Conservation (phyloP, 1,140 invertebrate species). For the Reticulitermes speratus region DNA sequence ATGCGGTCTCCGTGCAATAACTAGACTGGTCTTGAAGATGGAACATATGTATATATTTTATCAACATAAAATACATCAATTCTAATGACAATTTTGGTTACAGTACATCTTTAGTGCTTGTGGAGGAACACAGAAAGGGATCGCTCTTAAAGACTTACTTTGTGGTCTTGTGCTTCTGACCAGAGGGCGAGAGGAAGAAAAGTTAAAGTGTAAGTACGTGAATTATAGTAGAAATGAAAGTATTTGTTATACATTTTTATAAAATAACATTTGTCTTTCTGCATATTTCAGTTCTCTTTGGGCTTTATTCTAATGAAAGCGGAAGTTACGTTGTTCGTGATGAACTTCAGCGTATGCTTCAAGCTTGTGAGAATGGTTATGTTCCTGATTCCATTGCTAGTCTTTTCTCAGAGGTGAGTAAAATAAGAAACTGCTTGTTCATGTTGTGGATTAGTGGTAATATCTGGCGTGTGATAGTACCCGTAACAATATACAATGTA, state of each 20-base stretch:
- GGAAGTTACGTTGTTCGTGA: constrained; percentile 71
- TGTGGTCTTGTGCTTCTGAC: constrained; percentile 82
- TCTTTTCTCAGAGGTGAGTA: constrained; percentile 54
- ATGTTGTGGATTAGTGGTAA: neutral
- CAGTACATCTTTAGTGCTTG: constrained; percentile 76
- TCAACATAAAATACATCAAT: neutral
- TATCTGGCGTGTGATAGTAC: no score
- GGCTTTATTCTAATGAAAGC: constrained; percentile 79
- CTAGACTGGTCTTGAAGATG: no score
- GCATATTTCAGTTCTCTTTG: constrained; percentile 72
- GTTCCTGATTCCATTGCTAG: constrained; percentile 50
- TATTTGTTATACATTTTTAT: neutral
- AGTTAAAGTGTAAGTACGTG: constrained; percentile 71
- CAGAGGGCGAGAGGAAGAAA: constrained; percentile 78
- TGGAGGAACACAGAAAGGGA: constrained; percentile 77
- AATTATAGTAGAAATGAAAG: neutral
- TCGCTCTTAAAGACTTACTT: constrained; percentile 77
- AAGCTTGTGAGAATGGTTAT: constrained; percentile 54
- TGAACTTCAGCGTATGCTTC: constrained; percentile 70
- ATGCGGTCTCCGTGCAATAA: no score
- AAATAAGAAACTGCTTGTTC: constrained; percentile 25
- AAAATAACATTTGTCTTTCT: constrained; percentile 29
- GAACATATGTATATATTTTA: neutral
- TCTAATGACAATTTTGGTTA: constrained; percentile 38
- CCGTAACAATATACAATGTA: no score